Base-by-base conservation (phyloP, 1,140 invertebrate species). In the Drosophila teissieri region DNA sequence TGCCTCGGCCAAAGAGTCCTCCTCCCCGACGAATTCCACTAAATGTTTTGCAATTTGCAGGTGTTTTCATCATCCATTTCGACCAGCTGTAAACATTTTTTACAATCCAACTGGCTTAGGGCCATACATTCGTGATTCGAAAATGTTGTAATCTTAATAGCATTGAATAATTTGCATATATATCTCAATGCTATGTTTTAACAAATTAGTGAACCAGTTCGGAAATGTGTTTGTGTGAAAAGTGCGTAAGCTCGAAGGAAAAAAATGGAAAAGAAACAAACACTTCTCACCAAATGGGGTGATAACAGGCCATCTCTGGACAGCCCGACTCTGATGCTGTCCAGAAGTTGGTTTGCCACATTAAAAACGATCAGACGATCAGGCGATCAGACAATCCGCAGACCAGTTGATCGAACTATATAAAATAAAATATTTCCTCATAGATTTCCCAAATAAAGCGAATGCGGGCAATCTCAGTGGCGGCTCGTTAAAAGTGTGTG, bases 381-480 rank as follows among this genome's bases (percentile, higher is more conserved):
- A 6, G 34, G 6, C 36, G 44, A 48, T 53, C 69, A 51, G 69
- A 56, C 19, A 40, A 52, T 48, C 24, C 39, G 27, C 68, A 37
- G 57, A 49, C 57, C 60, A 58, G 44, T 44, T 85, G 81, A 80
- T 69, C 80, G 80, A 73, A 88, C 72, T 84, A 88, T 88, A 88
- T 88, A 74, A 88, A 89, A 84, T 89, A 63, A 89, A 88, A 88
- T 89, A 88, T 88, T 88, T 88, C 76, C 83, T 84, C 83, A 88
- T 61, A 76, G 70, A 77, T 88, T 79, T 63, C 74, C 68, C 64
- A 77, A 65, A 89, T 76, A 69, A 63, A 64, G 49, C 53, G 27
- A 34, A 37, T 58, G 46, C 51, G 74, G 67, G 39, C 54, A 65
- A 80, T 80, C 64, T 85, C 82, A 51, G 56, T 76, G 36, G 68